phyloP scores from a whole-genome alignment of 2,113 vertebrate genomes.

The Cheilinus undulatus region DNA sequence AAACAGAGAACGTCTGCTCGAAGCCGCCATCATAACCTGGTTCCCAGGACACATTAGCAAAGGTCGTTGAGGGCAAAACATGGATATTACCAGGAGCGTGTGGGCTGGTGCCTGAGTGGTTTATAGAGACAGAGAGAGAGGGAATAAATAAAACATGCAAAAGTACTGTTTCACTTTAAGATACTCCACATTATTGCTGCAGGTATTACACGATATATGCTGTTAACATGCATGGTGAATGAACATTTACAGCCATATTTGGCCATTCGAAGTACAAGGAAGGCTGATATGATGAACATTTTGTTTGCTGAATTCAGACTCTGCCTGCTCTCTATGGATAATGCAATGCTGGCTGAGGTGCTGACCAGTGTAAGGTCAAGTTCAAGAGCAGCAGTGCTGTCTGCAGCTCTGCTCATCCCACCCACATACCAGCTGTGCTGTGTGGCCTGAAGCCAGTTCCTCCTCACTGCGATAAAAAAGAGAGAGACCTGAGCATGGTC shows the following conservation, averaged over 20 bases:
- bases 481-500: slow-evolving; percentile 55
- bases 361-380: slow-evolving; percentile 48
- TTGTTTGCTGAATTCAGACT: slow-evolving; percentile 7
- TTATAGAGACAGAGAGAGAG: slow-evolving; percentile 47
- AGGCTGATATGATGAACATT: neutral
- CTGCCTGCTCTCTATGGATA: slow-evolving; percentile 10
- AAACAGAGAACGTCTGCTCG: slow-evolving; percentile 99
- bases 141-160: slow-evolving; percentile 33
- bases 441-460: slow-evolving; percentile 56
- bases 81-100: slow-evolving; percentile 94
- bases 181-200: no score
- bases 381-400: slow-evolving; percentile 37
- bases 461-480: slow-evolving; percentile 39
- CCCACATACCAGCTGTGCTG: slow-evolving; percentile 61
- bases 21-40: slow-evolving; percentile 98
- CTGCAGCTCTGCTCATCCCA: slow-evolving; percentile 47
- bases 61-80: slow-evolving; percentile 92
- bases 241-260: neutral
- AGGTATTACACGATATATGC: no score
- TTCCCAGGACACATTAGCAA: slow-evolving; percentile 98
- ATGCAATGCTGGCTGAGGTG: slow-evolving; percentile 21
- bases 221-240: neutral
- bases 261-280: neutral
- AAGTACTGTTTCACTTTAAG: slow-evolving; percentile 3
- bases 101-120: slow-evolving; percentile 93